Evolutionary conservation across 53 echinoderm and acorn worm species (phyloP), one percentile per base, ranked within the genome.

Genomic region (Arbacia lixula): DNA sequence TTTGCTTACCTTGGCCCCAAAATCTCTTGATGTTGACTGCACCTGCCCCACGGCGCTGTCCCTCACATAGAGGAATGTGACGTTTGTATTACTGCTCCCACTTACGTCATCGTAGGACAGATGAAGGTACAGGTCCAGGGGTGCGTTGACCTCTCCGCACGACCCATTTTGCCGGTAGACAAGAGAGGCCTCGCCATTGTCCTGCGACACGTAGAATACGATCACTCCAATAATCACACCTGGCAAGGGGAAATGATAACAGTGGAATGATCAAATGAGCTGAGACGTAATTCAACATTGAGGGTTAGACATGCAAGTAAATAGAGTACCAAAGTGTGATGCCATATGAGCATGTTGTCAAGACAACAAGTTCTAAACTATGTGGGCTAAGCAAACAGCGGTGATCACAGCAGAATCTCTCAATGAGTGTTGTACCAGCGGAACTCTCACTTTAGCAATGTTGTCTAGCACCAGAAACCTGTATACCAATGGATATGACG

Each of bases 51-150:
- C 82, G 19, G 63, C 64, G 11, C 64, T 81, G 65, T 81, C 82
- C 12, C 82, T 30, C 17, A 81, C 42, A 33, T 81, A 81, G 21
- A 81, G 82, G 46, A 81, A 81, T 14, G 82, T 81, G 4, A 81
- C 82, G 33, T 81, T 81, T 8, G 32, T 10, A 10, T 0, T n/a
- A 3, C 25, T 9, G 3, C 8, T 25, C 0, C 82, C 82, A 2
- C 3, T 21, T n/a, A n/a, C n/a, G 1, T 77, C 36, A 12, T 77
- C 38, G 27, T 81, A 63, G 14, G 43, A 43, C 6, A 81, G 49
- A 20, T 63, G 62, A n/a, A 63, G 50, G 49, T 81, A 81, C 12
- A 81, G 40, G 22, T 81, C 82, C 82, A 63, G 42, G 22, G 82
- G 82, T 1, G 82, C 82, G 43, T 63, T 33, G 32, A 41, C 64